Conservation (phyloP, 1,140 invertebrate genomes). For the Hirudo medicinalis region DNA sequence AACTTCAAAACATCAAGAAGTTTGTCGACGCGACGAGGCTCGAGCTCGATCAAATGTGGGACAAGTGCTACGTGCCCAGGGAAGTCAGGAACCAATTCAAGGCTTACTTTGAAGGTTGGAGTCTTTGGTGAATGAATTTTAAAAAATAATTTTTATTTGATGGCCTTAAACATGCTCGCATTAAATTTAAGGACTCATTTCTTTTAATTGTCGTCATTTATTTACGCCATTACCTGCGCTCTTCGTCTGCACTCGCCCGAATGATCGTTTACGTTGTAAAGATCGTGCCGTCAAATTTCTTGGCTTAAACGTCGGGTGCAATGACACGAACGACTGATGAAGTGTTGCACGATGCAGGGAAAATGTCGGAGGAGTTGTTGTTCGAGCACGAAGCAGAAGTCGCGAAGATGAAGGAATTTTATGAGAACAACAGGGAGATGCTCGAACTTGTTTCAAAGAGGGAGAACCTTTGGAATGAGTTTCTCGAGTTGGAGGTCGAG, state of each 20-base stretch:
- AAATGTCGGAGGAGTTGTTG: constrained; percentile 60
- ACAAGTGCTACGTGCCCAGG: constrained; percentile 51
- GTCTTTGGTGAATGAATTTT: too few relatives aligned
- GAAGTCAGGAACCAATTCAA: constrained; percentile 50
- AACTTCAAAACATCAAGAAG: constrained; percentile 52
- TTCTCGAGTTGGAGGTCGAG: constrained; percentile 52
- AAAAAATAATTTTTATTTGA: too few relatives aligned
- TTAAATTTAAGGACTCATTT: too few relatives aligned
- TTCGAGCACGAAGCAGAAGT: constrained; percentile 60
- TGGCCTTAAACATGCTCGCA: too few relatives aligned
- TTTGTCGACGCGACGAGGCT: constrained; percentile 56
- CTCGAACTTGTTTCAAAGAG: constrained; percentile 45
- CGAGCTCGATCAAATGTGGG: constrained; percentile 57
- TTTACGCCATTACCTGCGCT: too few relatives aligned
- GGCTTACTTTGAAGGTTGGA: constrained; percentile 27
- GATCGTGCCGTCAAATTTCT: too few relatives aligned
- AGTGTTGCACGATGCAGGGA: constrained; percentile 28
- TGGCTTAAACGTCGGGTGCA: too few relatives aligned
- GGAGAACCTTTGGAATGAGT: constrained; percentile 52
- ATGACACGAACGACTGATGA: not conserved
- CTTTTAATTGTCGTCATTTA: too few relatives aligned
- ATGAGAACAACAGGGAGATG: constrained; percentile 52
- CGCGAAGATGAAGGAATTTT: constrained; percentile 52
- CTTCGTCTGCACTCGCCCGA: too few relatives aligned
- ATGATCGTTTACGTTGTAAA: too few relatives aligned